Percentiles rank a stretch among this genome's conserved stretches.
phyloP scores from a whole-genome alignment of 1,140 invertebrate species.

The Pseudomyrmex flavicornis region DNA sequence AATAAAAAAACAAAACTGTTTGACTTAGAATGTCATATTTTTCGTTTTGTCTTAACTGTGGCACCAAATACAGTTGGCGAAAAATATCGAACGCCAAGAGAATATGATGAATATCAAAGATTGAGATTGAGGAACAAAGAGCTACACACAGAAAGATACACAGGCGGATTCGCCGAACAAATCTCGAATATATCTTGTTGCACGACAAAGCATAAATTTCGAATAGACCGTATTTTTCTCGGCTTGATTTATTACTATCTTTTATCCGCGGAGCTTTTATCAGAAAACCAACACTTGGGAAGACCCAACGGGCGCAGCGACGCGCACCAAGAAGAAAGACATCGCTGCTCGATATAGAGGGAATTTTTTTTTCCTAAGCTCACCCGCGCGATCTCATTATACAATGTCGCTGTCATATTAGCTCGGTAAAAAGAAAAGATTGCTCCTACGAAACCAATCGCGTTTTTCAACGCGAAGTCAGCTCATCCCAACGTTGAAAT shows the following conservation, averaged over 20 bases:
- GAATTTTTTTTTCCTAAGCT: slow-evolving; percentile 13
- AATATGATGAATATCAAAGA: not conserved
- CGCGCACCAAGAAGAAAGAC: slow-evolving; percentile 21
- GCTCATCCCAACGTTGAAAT: too few relatives aligned
- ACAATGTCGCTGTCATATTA: too few relatives aligned
- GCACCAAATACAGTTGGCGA: not conserved
- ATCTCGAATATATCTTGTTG: slow-evolving; percentile 2
- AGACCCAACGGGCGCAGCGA: not conserved
- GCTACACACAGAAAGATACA: not conserved
- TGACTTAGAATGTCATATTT: not conserved
- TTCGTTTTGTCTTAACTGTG: not conserved
- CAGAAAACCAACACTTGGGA: not conserved
- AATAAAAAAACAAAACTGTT: too few relatives aligned
- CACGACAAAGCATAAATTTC: slow-evolving; percentile 32
- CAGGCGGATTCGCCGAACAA: not conserved
- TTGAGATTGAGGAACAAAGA: slow-evolving; percentile 1
- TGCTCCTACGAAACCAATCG: slow-evolving; percentile 28
- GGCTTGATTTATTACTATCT: slow-evolving; percentile 39
- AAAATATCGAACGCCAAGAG: not conserved
- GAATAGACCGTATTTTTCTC: slow-evolving; percentile 8
- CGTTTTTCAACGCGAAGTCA: too few relatives aligned
- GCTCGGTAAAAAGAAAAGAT: not conserved
- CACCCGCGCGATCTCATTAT: too few relatives aligned
- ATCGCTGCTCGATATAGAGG: slow-evolving; percentile 8
- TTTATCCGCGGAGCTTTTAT: not conserved